Evolutionary conservation across 1,140 invertebrate species (phyloP), one percentile per base, ranked within the genome.

Genomic region (Ptiloglossa arizonensis): DNA sequence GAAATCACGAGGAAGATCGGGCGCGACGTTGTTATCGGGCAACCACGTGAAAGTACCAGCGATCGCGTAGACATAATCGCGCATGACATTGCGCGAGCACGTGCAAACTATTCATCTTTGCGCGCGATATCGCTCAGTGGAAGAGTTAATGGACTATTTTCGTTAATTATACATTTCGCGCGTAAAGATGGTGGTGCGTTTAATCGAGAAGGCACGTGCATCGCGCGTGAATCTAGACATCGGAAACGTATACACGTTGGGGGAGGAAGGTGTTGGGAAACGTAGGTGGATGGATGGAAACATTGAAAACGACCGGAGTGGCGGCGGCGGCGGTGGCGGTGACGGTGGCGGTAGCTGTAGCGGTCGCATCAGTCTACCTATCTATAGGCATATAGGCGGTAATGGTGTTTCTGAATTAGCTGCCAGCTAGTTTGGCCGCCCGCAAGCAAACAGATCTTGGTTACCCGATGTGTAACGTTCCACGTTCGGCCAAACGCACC

Each of bases 401-500:
- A 92, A 92, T 92, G 91, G 90, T 89, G 91, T 91, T 90, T 91
- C 91, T 90, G 90, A 92, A 91, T 91, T 91, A 92, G 90, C 91
- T 91, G 83, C 82, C 80, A 92, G 90, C 89, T 91, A 92, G 91
- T 92, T 92, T 91, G 91, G 91, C 89, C 89, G 88, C 89, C 91
- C 91, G 89, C 91, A 90, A 91, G 91, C 89, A 92, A 92, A 92
- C 90, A 92, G 91, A 92, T 92, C 91, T 92, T 92, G 91, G 91
- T 92, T 92, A 92, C 89, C 91, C 91, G 87, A 92, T 92, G 91
- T 92, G 90, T 92, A 92, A 92, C 91, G 88, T 91, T 87, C 89
- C 86, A 87, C 85, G 90, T 87, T 90, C 85, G 82, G 87, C 87
- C 85, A 85, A 88, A 86, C 83, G 75, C 79, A 62, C 78, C 72